phyloP scores from a whole-genome alignment of 2,797 vertebrate genomes.

The Pangasius macronema region DNA sequence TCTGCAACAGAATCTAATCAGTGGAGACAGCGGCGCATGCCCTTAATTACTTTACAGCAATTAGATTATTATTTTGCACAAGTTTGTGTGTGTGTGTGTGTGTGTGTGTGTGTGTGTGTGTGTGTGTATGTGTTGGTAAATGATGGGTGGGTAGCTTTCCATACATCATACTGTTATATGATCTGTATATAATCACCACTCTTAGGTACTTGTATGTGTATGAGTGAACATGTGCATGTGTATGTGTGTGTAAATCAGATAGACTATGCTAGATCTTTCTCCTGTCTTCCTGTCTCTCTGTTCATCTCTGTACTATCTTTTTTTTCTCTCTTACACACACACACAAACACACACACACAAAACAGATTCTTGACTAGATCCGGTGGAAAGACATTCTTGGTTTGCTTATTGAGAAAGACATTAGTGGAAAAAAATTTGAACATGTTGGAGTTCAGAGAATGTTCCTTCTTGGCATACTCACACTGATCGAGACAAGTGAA shows the following conservation, averaged over 20 bases:
- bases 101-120: conserved; percentile 41
- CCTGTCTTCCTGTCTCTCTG: neutral
- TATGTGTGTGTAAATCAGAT: neutral
- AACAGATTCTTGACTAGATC: neutral
- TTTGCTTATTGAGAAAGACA: neutral
- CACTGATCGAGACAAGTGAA: conserved; percentile 8
- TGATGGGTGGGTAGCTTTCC: neutral
- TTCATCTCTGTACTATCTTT: neutral
- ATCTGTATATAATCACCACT: neutral
- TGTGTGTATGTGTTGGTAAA: neutral
- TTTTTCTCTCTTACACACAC: neutral
- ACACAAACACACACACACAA: neutral
- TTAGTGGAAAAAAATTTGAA: neutral
- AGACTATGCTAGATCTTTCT: neutral
- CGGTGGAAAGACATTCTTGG: neutral
- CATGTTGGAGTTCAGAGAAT: neutral
- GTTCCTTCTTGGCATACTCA: neutral
- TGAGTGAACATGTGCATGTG: neutral
- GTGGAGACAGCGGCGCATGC: conserved; percentile 53
- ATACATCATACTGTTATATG: neutral
- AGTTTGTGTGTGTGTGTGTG: conserved; percentile 39
- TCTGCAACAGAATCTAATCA: conserved; percentile 60
- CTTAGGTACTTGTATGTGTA: neutral
- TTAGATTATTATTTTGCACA: conserved; percentile 57
- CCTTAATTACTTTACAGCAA: conserved; percentile 58